phyloP scores from a whole-genome alignment of 2,888 invertebrate genomes.

The Aplocera efformata region DNA sequence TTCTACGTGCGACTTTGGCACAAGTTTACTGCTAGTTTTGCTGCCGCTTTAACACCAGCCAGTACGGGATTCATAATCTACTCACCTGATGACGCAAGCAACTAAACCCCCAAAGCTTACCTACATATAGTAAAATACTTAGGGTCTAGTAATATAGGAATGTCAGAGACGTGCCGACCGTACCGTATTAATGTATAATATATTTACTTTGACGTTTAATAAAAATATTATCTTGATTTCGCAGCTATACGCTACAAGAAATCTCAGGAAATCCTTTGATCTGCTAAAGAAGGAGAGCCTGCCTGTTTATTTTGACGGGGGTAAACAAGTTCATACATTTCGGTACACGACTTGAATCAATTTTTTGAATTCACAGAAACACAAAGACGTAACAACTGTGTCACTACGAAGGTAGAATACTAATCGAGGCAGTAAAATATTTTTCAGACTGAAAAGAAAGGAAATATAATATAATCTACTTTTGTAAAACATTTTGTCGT shows the following conservation, averaged over 20 bases:
- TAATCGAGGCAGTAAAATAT: conserved; percentile 28
- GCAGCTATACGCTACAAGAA: conserved; percentile 15
- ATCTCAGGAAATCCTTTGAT: conserved; percentile 25
- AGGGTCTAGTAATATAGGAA: too few relatives aligned
- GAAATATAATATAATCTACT: conserved; percentile 33
- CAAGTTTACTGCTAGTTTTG: too few relatives aligned
- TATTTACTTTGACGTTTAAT: neutral
- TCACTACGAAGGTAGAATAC: conserved; percentile 26
- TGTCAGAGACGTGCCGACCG: too few relatives aligned
- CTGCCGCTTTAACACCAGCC: too few relatives aligned
- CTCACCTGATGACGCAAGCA: too few relatives aligned
- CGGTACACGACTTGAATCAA: conserved; percentile 25
- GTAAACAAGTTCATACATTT: conserved; percentile 31
- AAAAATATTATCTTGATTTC: conserved; percentile 18
- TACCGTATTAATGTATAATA: too few relatives aligned
- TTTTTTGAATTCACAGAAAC: conserved; percentile 25
- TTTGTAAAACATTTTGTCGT: conserved; percentile 31
- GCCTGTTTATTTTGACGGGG: conserved; percentile 30
- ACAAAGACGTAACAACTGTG: conserved; percentile 27
- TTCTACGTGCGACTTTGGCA: too few relatives aligned
- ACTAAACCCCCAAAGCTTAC: too few relatives aligned
- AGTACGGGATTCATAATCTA: too few relatives aligned
- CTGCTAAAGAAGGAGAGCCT: conserved; percentile 20
- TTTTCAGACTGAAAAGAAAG: conserved; percentile 32
- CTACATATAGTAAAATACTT: too few relatives aligned